Conservation (phyloP, 2,113 vertebrate genomes). For the Protobothrops mucrosquamatus region DNA sequence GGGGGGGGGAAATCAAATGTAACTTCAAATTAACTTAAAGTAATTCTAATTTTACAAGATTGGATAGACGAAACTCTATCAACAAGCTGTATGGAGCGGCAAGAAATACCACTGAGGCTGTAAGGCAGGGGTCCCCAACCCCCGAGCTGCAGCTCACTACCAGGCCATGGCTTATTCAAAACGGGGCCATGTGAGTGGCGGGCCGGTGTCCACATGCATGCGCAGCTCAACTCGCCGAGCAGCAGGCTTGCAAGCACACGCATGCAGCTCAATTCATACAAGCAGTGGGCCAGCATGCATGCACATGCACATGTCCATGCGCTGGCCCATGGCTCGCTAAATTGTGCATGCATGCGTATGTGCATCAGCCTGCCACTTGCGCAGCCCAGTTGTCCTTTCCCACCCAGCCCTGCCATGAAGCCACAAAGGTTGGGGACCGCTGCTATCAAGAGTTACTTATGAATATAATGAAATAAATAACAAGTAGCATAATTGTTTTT, state of each 20-base stretch:
- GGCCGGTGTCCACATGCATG: neutral
- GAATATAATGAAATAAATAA: neutral
- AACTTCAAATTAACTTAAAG: neutral
- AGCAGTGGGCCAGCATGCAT: neutral
- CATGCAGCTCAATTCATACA: neutral
- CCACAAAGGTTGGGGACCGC: too few relatives aligned
- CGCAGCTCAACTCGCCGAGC: neutral
- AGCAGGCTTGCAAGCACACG: neutral
- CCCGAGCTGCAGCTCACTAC: neutral
- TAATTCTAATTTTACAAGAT: neutral
- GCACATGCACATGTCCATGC: neutral
- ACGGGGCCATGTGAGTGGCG: rapidly evolving
- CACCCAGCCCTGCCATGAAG: neutral
- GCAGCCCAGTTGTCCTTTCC: neutral
- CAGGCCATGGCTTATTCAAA: neutral
- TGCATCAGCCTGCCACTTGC: neutral
- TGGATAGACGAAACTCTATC: neutral
- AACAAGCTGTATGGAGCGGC: neutral
- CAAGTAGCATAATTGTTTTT: neutral
- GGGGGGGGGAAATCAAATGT: neutral
- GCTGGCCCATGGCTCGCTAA: neutral
- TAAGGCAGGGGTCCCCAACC: neutral
- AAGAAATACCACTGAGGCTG: neutral
- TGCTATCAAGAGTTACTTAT: neutral
- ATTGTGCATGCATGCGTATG: neutral